A percentile compares a stretch with the other conserved stretches of the same genome.
These are phyloP conservation scores for Euplagia quadripunctaria DNA, from an alignment of 2,888 invertebrate genomes.

Conservation along the genomic window DNA sequence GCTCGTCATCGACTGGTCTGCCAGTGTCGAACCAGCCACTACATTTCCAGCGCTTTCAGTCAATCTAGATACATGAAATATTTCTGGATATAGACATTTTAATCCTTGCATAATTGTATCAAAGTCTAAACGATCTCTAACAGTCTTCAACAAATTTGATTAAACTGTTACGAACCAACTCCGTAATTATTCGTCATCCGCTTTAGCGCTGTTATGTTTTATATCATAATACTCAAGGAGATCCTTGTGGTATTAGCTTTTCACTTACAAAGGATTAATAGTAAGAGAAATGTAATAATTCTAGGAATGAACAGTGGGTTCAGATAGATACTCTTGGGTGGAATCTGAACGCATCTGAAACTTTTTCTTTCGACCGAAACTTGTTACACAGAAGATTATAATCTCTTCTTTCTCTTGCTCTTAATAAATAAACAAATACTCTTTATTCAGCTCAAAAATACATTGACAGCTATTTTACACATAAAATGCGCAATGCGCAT, in stretches of 20 bases:
- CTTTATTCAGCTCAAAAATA: too few relatives aligned
- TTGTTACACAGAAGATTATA: too few relatives aligned
- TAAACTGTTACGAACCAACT: not conserved
- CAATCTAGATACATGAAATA: constrained; percentile 35
- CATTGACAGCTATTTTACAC: too few relatives aligned
- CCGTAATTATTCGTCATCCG: not conserved
- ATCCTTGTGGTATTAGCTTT: not conserved
- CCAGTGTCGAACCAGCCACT: constrained; percentile 16
- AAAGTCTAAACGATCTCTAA: not conserved
- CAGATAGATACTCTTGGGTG: too few relatives aligned
- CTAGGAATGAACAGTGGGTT: not conserved
- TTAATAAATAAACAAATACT: too few relatives aligned
- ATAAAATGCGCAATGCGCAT: too few relatives aligned
- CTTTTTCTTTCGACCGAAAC: too few relatives aligned
- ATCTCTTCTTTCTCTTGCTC: too few relatives aligned
- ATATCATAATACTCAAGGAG: not conserved
- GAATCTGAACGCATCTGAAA: too few relatives aligned
- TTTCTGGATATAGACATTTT: constrained; percentile 22
- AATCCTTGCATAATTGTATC: constrained; percentile 24
- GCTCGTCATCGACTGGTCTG: constrained; percentile 55
- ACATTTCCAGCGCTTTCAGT: constrained; percentile 40
- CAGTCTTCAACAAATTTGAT: not conserved
- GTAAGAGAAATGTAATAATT: not conserved
- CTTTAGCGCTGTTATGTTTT: not conserved
- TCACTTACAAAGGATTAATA: not conserved